phyloP scores from a whole-genome alignment of 2,888 invertebrate species.

The Dendrolimus houi region DNA sequence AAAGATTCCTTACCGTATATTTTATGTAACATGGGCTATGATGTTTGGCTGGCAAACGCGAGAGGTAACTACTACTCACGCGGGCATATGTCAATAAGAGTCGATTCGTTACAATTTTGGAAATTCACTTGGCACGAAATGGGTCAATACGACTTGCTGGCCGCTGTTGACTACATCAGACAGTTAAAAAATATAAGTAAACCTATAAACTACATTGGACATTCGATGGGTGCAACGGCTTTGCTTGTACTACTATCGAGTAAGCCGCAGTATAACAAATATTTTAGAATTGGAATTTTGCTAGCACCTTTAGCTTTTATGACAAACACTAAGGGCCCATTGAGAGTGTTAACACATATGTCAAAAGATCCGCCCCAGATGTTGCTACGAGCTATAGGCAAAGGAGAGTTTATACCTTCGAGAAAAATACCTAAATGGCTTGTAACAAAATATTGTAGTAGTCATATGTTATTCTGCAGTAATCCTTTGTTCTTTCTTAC shows the following conservation, averaged over 20 bases:
- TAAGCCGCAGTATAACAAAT: conserved; percentile 35
- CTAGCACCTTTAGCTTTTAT: conserved; percentile 47
- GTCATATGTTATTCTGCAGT: conserved; percentile 32
- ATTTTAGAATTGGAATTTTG: conserved; percentile 42
- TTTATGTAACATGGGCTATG: conserved; percentile 73
- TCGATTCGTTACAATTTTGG: conserved; percentile 38
- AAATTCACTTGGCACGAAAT: conserved; percentile 55
- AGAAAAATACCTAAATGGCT: conserved; percentile 37
- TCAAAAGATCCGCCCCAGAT: conserved; percentile 22
- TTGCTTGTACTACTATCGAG: conserved; percentile 44
- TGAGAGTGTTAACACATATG: conserved; percentile 29
- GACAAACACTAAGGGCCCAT: conserved; percentile 35
- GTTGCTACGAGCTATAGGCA: conserved; percentile 29
- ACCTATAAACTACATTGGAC: conserved; percentile 45
- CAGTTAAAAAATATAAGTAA: conserved; percentile 24
- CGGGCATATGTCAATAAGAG: conserved; percentile 27
- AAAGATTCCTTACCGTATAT: conserved; percentile 49
- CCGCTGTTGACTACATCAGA: conserved; percentile 43
- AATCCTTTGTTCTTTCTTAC: conserved; percentile 49
- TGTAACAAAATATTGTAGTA: conserved; percentile 34
- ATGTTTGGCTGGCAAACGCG: conserved; percentile 77
- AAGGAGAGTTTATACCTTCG: conserved; percentile 39
- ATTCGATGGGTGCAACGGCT: conserved; percentile 56
- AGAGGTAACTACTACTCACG: conserved; percentile 56
- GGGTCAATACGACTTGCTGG: conserved; percentile 46